A percentile compares a stretch with the other conserved stretches of the same genome.
Evolutionary conservation across 1,140 invertebrate species (phyloP).

Genomic region (Sycophila sp.): DNA sequence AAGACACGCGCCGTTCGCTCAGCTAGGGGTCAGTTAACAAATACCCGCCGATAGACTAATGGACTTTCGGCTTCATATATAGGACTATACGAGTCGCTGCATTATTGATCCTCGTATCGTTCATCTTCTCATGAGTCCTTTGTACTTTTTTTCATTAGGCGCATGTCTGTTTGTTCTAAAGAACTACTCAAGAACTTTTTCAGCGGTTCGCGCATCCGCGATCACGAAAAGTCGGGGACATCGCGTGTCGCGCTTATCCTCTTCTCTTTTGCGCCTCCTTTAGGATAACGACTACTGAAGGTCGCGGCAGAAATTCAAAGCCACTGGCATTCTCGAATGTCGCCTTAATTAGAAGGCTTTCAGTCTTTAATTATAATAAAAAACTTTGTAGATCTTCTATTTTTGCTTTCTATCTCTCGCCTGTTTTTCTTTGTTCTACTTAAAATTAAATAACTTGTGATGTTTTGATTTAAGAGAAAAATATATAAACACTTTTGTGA

Average conservation of each 20-base stretch:
- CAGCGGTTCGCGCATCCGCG: slow-evolving; percentile 6
- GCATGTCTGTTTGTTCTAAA: slow-evolving; percentile 25
- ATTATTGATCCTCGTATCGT: neutral
- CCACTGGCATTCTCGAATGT: neutral
- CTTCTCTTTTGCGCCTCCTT: neutral
- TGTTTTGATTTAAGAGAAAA: too few relatives aligned
- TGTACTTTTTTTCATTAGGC: slow-evolving; percentile 30
- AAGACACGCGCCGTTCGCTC: neutral
- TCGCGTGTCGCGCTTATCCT: neutral
- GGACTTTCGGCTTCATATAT: too few relatives aligned
- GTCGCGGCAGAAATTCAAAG: slow-evolving; percentile 4
- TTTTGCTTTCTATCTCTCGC: too few relatives aligned
- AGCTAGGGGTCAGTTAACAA: neutral
- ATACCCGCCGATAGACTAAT: neutral
- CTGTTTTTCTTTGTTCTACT: too few relatives aligned
- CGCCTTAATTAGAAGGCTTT: too few relatives aligned
- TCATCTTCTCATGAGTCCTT: too few relatives aligned
- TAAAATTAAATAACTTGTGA: too few relatives aligned
- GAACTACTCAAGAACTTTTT: slow-evolving; percentile 35
- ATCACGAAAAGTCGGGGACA: slow-evolving; percentile 9
- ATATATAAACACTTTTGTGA: too few relatives aligned
- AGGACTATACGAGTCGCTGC: neutral
- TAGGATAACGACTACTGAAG: slow-evolving; percentile 8
- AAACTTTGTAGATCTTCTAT: too few relatives aligned
- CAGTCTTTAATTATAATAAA: too few relatives aligned